These are phyloP conservation scores for Lasioglossum oenotherae DNA, from an alignment of 2,888 invertebrate genomes.

Conservation along the genomic window DNA sequence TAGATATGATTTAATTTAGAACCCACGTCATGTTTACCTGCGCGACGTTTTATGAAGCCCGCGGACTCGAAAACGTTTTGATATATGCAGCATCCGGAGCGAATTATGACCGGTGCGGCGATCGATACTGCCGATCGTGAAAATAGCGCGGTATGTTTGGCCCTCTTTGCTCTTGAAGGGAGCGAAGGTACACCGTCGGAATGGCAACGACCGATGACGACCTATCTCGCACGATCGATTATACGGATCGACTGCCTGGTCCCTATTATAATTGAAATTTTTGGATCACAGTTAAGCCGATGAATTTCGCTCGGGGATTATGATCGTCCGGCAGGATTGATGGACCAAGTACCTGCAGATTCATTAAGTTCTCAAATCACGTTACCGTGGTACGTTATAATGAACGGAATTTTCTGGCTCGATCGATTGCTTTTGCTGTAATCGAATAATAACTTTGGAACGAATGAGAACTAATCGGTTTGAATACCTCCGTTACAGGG, in stretches of 20 bases:
- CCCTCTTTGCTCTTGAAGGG: background rate
- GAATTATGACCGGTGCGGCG: background rate
- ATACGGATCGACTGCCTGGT: background rate
- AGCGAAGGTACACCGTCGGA: background rate
- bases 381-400: slow-evolving; percentile 25
- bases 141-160: background rate
- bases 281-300: slow-evolving; percentile 31
- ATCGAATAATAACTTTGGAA: slow-evolving; percentile 8
- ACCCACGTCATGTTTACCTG: slow-evolving; percentile 1
- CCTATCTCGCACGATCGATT: background rate
- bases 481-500: background rate
- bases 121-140: slow-evolving; percentile 5
- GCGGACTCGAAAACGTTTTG: slow-evolving; percentile 20
- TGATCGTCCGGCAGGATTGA: slow-evolving; percentile 18
- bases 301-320: slow-evolving; percentile 28
- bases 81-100: background rate
- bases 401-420: slow-evolving; percentile 38
- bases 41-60: slow-evolving; percentile 34
- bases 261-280: slow-evolving; percentile 52
- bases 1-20: slow-evolving; percentile 37
- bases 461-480: background rate
- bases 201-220: background rate
- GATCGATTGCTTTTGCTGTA: slow-evolving; percentile 20
- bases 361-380: slow-evolving; percentile 32
- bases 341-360: slow-evolving; percentile 36